phyloP scores from a whole-genome alignment of 2,797 vertebrate species.

The Astyanax mexicanus region DNA sequence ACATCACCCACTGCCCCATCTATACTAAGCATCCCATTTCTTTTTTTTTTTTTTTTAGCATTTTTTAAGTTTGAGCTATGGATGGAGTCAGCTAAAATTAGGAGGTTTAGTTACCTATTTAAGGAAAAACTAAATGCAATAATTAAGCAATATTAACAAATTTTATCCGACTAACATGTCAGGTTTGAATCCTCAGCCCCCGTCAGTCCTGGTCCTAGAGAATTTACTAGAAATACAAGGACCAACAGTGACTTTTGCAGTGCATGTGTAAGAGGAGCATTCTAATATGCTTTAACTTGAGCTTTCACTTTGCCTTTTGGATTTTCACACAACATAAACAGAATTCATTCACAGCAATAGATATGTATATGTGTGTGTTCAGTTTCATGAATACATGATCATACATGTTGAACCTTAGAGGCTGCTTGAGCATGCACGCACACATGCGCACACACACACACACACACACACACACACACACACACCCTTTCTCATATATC shows the following conservation, averaged over 20 bases:
- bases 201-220: too few species aligned
- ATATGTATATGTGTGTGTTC: not conserved
- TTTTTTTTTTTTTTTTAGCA: too few species aligned
- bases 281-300: not conserved
- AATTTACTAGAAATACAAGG: too few species aligned
- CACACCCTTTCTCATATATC: not conserved
- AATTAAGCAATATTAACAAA: too few species aligned
- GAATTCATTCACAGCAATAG: not conserved
- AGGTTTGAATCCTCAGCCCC: too few species aligned
- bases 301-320: not conserved
- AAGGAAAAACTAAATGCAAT: too few species aligned
- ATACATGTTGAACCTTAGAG: not conserved
- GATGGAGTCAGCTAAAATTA: too few species aligned
- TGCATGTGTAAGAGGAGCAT: not conserved
- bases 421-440: not conserved
- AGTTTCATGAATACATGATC: not conserved
- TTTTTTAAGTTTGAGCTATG: too few species aligned
- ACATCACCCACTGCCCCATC: too few species aligned
- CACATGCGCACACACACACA: constrained; percentile 1
- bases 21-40: too few species aligned
- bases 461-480: constrained; percentile 6
- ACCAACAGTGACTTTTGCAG: not conserved
- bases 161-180: too few species aligned
- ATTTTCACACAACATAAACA: not conserved
- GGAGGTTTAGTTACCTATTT: too few species aligned